These are phyloP conservation scores for Myotis vivesi DNA, from an alignment of 2,797 vertebrate species.

Conservation along the genomic window DNA sequence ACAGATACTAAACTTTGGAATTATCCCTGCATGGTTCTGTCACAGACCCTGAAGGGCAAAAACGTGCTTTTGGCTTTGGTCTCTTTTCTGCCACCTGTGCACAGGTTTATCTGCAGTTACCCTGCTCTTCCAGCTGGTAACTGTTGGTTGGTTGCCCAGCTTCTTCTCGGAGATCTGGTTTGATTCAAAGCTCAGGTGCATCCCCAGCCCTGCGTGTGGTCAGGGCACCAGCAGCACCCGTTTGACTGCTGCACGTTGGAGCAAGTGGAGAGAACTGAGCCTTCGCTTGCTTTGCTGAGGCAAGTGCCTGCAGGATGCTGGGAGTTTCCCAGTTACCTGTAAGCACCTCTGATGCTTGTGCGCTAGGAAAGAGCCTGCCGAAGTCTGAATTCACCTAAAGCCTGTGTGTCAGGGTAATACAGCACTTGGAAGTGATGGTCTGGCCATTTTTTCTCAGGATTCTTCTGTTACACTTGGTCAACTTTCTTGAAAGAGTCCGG, in stretches of 20 bases:
- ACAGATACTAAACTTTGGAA: neutral
- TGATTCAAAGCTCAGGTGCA: conserved; percentile 38
- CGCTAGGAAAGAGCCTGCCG: neutral
- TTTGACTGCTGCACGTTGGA: neutral
- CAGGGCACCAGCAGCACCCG: neutral
- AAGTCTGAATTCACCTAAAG: neutral
- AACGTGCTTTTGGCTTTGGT: neutral
- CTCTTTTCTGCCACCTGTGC: neutral
- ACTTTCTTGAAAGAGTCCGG: neutral
- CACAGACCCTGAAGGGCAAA: neutral
- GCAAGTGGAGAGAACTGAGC: neutral
- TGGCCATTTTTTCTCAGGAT: neutral
- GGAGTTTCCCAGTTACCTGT: neutral
- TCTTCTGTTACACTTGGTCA: neutral
- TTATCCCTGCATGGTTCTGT: neutral
- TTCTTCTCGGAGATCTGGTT: neutral
- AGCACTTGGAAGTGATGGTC: neutral
- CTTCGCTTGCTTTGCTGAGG: neutral
- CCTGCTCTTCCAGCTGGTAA: conserved; percentile 7
- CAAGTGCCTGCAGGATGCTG: neutral
- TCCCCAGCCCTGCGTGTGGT: neutral
- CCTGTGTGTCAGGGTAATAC: neutral
- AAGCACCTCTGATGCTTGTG: neutral
- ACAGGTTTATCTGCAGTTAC: neutral
- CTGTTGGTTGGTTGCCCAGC: neutral